A percentile compares a stretch with the other conserved stretches of the same genome.
phyloP scores from a whole-genome alignment of 2,113 vertebrate species.

The Platysternon megacephalum region DNA sequence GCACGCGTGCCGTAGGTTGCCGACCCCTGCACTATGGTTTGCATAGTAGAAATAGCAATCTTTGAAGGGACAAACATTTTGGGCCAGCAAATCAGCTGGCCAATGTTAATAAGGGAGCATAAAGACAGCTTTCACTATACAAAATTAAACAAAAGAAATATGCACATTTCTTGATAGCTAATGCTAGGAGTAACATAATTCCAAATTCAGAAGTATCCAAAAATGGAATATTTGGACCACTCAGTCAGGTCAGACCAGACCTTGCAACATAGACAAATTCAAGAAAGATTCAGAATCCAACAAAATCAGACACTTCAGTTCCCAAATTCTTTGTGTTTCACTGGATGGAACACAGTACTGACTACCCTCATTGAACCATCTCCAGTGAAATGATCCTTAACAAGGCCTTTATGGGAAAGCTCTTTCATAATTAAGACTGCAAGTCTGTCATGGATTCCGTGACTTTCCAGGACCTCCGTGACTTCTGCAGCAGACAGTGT shows the following conservation, averaged over 20 bases:
- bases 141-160: neutral
- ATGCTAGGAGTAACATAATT: neutral
- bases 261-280: neutral
- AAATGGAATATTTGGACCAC: neutral
- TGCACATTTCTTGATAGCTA: neutral
- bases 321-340: neutral
- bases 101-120: neutral
- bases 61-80: neutral
- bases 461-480: too few relatives aligned
- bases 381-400: neutral
- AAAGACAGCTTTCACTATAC: neutral
- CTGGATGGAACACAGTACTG: neutral
- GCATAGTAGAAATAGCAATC: neutral
- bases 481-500: too few relatives aligned
- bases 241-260: neutral
- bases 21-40: neutral
- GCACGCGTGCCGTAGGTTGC: too few relatives aligned
- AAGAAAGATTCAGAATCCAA: neutral
- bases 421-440: neutral
- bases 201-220: neutral
- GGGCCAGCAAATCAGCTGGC: neutral
- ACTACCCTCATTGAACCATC: neutral
- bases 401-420: neutral
- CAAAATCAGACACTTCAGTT: neutral
- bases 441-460: too few relatives aligned